Conservation (phyloP, 2,113 vertebrate species). For the Tilapia sparmanii region DNA sequence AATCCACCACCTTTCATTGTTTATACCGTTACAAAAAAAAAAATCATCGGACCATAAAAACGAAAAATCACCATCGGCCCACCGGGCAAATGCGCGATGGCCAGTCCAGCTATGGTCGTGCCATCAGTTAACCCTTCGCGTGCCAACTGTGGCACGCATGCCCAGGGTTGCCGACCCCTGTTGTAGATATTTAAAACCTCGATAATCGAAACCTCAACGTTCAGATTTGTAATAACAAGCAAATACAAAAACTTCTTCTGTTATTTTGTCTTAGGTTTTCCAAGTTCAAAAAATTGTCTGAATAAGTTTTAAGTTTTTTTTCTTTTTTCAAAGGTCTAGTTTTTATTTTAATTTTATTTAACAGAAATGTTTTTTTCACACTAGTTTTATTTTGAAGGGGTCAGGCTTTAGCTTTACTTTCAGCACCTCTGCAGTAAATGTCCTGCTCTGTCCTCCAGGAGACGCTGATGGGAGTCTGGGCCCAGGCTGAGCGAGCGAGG, state of each 20-base stretch:
- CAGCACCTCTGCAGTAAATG: conserved; percentile 40
- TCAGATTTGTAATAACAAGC: not conserved
- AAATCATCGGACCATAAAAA: not conserved
- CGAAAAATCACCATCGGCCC: no score
- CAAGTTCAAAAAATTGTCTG: not conserved
- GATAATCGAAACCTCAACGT: not conserved
- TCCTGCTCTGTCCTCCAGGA: conserved; percentile 65
- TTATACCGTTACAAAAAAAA: not conserved
- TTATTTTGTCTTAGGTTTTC: not conserved
- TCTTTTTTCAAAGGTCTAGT: not conserved
- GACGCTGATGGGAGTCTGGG: conserved; percentile 70
- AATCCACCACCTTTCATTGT: not conserved
- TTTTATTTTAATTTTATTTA: not conserved
- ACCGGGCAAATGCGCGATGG: not conserved
- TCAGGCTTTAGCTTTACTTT: not conserved
- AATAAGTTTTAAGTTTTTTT: not conserved
- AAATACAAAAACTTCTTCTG: not conserved
- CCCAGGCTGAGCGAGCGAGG: conserved; percentile 35
- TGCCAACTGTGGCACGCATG: not conserved
- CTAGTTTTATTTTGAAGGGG: not conserved
- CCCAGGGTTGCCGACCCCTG: not conserved
- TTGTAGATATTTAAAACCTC: not conserved
- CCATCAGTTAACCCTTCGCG: not conserved
- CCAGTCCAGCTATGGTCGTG: not conserved
- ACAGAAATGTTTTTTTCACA: not conserved